Evolutionary conservation across 2,888 invertebrate genomes (phyloP).

Genomic region (Erynnis tages): DNA sequence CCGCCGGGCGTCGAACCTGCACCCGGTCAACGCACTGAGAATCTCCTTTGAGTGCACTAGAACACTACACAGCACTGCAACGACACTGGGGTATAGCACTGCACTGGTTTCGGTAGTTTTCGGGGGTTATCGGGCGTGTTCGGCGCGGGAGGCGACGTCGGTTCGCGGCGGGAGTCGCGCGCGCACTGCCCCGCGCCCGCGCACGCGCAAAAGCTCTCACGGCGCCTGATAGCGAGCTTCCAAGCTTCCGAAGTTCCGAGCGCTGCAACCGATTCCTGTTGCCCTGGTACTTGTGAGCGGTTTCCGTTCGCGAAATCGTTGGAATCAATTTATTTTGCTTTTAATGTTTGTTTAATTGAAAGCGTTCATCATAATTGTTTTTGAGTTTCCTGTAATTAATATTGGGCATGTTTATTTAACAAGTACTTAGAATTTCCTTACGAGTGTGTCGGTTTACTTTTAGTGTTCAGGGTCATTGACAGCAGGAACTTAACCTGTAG

Average conservation of each 20-base stretch:
- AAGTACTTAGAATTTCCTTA: too few relatives aligned
- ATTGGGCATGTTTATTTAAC: too few relatives aligned
- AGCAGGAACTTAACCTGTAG: too few relatives aligned
- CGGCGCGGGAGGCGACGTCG: constrained; percentile 41
- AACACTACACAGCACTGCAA: constrained; percentile 19
- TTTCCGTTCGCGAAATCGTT: constrained; percentile 13
- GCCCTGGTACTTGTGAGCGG: constrained; percentile 11
- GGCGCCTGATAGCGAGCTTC: constrained; percentile 31
- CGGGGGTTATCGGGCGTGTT: constrained; percentile 4
- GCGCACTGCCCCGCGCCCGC: constrained; percentile 54
- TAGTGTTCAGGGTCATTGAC: too few relatives aligned
- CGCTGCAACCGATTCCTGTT: background rate
- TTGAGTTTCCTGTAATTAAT: too few relatives aligned
- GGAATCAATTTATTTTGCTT: too few relatives aligned
- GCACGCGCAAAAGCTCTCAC: constrained; percentile 59
- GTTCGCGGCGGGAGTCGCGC: constrained; percentile 48
- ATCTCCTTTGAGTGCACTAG: constrained; percentile 19
- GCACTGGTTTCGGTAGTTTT: background rate
- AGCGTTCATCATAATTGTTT: too few relatives aligned
- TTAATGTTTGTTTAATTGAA: too few relatives aligned
- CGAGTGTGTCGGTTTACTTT: too few relatives aligned
- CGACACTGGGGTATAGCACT: constrained; percentile 4
- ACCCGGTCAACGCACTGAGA: constrained; percentile 25
- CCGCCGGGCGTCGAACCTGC: constrained; percentile 28
- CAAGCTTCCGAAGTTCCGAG: background rate